Base-by-base conservation (phyloP, 2,888 invertebrate species). In the Plagiodera versicolora region DNA sequence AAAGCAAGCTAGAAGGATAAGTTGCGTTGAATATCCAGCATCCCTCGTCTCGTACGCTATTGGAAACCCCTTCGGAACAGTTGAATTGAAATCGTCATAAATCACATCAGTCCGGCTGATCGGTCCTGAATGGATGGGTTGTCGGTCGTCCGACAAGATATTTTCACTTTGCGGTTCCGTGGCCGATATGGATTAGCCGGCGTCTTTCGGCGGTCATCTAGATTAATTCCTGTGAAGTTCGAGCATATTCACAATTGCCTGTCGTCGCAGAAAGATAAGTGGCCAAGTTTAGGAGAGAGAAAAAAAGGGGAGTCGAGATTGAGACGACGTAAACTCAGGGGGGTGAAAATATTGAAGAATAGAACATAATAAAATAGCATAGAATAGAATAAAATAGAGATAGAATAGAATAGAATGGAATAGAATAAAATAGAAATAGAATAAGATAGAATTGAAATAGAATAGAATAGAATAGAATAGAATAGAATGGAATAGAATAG, bases 181-280 rank as follows among this genome's bases (percentile, higher is more conserved):
- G 11, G 32, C 32, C 4, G 32, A 32, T 32, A 32, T 9, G 39
- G 18, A 52, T 52, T n/a, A n/a, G n/a, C n/a, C n/a, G 39, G 20
- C 35, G 52, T 19, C 39, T 52, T 52, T 52, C 19, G 52, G 35
- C 68, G 65, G 51, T 61, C 63, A 72, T 72, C 72, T 67, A 67
- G 69, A 70, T 73, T 71, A 70, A 72, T 72, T 69, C 67, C 69
- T 61, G 3, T 71, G 68, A 66, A 67, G 71, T 67, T 71, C 64
- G 68, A 70, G 66, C 69, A 69, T 71, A 73, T 73, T 70, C 71
- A 64, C 71, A 73, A 74, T 74, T 76, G 76, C 74, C 66, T 73
- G 74, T 69, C 71, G 74, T 75, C 70, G 74, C 74, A 76, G 76
- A 76, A 76, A 76, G 76, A 76, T 76, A 76, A 74, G 68, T 65